Evolutionary conservation across 2,797 vertebrate species (phyloP), one percentile per base, ranked within the genome.

Genomic region (Acanthornis magna): DNA sequence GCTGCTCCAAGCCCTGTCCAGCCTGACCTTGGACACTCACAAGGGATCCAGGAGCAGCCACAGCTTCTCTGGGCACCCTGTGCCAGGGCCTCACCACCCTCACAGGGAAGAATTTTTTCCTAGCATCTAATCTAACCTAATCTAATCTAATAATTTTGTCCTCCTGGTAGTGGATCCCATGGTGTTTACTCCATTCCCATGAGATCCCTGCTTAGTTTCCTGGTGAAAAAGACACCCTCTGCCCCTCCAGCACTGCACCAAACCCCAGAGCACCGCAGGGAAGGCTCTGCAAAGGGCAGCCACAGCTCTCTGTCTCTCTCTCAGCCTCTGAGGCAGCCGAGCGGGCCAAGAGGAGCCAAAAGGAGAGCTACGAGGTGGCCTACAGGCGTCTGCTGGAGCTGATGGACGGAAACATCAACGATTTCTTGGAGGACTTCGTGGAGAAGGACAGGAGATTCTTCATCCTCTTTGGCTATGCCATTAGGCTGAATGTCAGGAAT

Each of bases 371-470:
- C 0, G 96, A 98, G 80, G 96, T 96, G 45, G 95, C 96, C 10
- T 95, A 98, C 76, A 94, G 58, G 30, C 85, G 60, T 29, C 95
- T 98, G 71, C 60, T 95, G 95, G 97, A 97, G 79, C 91, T 98
- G 91, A 25, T 91, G 7, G 40, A 93, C 0, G 88, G 95, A 5
- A 10, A 97, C 71, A 45, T 98, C 0, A 54, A 93, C 2, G 25
- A 29, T 36, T 87, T 98, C 55, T 55, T 97, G 4, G 29, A 88
- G 2, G 50, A 87, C 0, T 98, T 97, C 43, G 5, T 93, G 0
- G 88, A 94, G 55, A 97, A 94, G 47, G 97, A 98, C 94, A 94
- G 72, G 97, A 97, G 87, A 97, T 97, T 85, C 55, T 98, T 98
- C 2, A 95, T 97, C 26, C 86, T 80, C 72, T 98, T 98, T 34